These are phyloP conservation scores for Temnopleurus reevesii DNA, from an alignment of 53 echinoderm and acorn worm genomes.

Conservation along the genomic window DNA sequence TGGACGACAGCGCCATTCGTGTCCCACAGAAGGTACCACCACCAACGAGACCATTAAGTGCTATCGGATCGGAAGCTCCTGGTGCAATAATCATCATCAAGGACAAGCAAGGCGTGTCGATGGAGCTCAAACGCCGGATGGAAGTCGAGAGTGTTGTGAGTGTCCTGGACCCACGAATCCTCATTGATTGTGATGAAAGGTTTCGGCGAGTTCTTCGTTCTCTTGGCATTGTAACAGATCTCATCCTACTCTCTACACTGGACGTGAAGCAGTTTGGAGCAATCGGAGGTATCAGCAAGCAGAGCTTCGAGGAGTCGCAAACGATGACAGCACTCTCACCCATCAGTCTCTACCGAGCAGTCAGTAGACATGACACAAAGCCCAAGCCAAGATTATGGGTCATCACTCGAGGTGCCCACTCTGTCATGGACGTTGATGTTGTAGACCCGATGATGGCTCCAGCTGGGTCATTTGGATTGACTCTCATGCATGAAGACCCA, in stretches of 20 bases:
- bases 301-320: slow-evolving; percentile 83
- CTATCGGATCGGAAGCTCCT: slow-evolving; percentile 87
- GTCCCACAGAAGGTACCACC: slow-evolving; percentile 62
- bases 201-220: slow-evolving; percentile 90
- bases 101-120: slow-evolving; percentile 85
- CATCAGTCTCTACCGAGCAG: slow-evolving; percentile 83
- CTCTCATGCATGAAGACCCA: slow-evolving; percentile 96
- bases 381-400: slow-evolving; percentile 87
- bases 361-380: slow-evolving; percentile 82
- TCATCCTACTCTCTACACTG: slow-evolving; percentile 85
- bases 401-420: slow-evolving; percentile 83
- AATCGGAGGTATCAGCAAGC: slow-evolving; percentile 73
- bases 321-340: slow-evolving; percentile 84
- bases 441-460: slow-evolving; percentile 93
- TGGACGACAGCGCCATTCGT: slow-evolving; percentile 72
- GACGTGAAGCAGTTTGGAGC: slow-evolving; percentile 81
- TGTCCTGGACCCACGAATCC: slow-evolving; percentile 86
- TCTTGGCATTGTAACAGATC: slow-evolving; percentile 87
- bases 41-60: slow-evolving; percentile 78
- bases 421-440: slow-evolving; percentile 87
- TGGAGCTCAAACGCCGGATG: slow-evolving; percentile 86
- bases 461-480: slow-evolving; percentile 81
- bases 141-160: slow-evolving; percentile 97
- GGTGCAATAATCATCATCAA: slow-evolving; percentile 96
- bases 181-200: slow-evolving; percentile 86